Conservation (phyloP, 1,140 invertebrate species). For the Pogonomyrmex barbatus region DNA sequence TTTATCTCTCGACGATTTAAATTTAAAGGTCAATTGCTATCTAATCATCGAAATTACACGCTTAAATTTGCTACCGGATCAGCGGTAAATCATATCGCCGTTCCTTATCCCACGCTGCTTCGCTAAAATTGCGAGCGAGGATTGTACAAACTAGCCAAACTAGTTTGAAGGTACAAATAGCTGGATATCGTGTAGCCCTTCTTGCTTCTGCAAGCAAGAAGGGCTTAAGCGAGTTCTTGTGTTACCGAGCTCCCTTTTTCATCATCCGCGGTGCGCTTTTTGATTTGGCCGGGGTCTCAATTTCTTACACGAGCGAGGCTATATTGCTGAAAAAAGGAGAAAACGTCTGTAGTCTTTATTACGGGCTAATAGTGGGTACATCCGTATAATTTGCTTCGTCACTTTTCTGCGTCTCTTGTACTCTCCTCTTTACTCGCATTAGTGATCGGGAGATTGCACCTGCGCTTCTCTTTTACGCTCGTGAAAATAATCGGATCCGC, state of each 20-base stretch:
- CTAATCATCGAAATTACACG: slow-evolving; percentile 23
- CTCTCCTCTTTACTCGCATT: slow-evolving; percentile 34
- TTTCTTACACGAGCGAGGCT: slow-evolving; percentile 40
- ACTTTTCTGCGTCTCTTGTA: slow-evolving; percentile 23
- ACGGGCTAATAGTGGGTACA: slow-evolving; percentile 49
- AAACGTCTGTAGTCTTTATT: slow-evolving; percentile 20
- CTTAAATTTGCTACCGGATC: slow-evolving; percentile 19
- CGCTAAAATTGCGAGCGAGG: not conserved
- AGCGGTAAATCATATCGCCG: not conserved
- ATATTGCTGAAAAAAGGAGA: not conserved
- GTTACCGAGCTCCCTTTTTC: slow-evolving; percentile 9
- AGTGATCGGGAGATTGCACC: slow-evolving; percentile 39
- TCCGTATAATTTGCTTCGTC: slow-evolving; percentile 53
- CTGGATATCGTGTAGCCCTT: not conserved
- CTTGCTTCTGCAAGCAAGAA: not conserved
- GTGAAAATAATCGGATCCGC: slow-evolving; percentile 23
- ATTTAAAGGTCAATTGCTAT: slow-evolving; percentile 46
- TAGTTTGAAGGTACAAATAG: not conserved
- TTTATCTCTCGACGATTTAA: slow-evolving; percentile 24
- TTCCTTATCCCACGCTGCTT: not conserved
- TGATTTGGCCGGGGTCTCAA: slow-evolving; percentile 41
- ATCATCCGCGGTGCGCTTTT: slow-evolving; percentile 10
- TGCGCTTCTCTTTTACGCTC: slow-evolving; percentile 26
- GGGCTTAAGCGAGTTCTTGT: not conserved
- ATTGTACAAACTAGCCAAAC: not conserved